Base-by-base conservation (phyloP, 1,140 invertebrate species). In the Caenorhabditis brenneri region DNA sequence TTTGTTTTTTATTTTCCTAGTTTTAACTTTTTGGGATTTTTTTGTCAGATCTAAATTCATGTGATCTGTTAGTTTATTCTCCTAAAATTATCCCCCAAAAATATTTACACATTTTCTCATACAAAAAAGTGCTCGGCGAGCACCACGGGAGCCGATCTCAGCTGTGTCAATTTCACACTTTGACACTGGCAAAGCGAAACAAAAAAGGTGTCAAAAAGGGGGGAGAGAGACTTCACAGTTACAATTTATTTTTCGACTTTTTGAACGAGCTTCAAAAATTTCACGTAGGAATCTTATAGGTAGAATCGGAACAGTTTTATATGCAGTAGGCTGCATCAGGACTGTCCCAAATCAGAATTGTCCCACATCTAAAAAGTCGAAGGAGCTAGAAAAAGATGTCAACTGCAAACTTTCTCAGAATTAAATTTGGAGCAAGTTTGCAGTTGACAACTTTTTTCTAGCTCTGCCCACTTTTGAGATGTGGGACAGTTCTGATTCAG, bases 141-240 rank as follows among this genome's bases (percentile, higher is more conserved):
- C 53, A 55, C 53, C 53, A 22, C 31, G 22, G 9, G 22, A 58
- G 22, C 60, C 19, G n/a, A n/a, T n/a, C 31, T 5, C 65, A 42
- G 65, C 65, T 74, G 65, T 31, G 36, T n/a, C 12, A 39, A 74
- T 42, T 39, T 74, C 65, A 74, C 65, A 74, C 65, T 74, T 74
- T 74, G 65, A 74, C 65, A 46, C 5, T 42, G 36, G 36, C 36
- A 74, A 33, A 74, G 24, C 36, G 65, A 74, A 74, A 74, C 65
- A 74, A 74, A 74, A 65, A 74, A 74, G 65, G 65, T 74, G 65
- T 74, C 65, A 42, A 74, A 16, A 42, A 65, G 33, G 31, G 33
- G 31, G 19, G n/a, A n/a, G n/a, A n/a, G n/a, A n/a, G n/a, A 12
- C 16, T n/a, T n/a, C 12, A 65, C 19, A 36, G 33, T 36, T 65